Evolutionary conservation across 2,797 vertebrate genomes (phyloP).

Genomic region (Lophotriccus pileatus): DNA sequence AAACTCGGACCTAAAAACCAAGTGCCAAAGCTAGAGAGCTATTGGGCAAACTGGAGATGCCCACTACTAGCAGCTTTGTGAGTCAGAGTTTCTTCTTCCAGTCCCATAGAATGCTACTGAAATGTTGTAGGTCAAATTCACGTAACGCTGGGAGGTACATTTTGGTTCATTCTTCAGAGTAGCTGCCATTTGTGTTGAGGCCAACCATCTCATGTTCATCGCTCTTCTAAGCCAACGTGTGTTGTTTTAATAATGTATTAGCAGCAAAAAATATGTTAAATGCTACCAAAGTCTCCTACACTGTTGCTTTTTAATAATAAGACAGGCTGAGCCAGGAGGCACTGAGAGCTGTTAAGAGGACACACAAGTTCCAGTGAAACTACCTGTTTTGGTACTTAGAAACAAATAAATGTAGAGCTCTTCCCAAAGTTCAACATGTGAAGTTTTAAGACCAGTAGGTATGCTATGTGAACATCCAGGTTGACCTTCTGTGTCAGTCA

Average conservation of each 20-base stretch:
- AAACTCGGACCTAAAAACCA: neutral
- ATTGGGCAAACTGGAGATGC: neutral
- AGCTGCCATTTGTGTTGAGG: neutral
- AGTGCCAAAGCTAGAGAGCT: neutral
- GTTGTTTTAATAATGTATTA: neutral
- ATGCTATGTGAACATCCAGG: neutral
- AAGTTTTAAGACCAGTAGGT: neutral
- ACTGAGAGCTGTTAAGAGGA: neutral
- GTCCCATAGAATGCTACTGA: neutral
- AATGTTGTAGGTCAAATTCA: neutral
- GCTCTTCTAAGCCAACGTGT: accelerated
- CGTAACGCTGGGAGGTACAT: accelerated
- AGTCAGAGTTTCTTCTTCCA: neutral
- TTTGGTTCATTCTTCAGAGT: neutral
- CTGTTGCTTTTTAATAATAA: neutral
- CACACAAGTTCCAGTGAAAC: neutral
- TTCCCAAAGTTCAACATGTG: neutral
- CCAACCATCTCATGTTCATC: neutral
- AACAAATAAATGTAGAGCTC: neutral
- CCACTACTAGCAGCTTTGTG: neutral
- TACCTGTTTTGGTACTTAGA: neutral
- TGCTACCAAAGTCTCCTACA: neutral
- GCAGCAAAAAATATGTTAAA: neutral
- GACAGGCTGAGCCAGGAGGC: neutral
- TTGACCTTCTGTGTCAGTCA: neutral